These are phyloP conservation scores for Geopemphigus sp. DNA, from an alignment of 1,140 invertebrate genomes.

Conservation along the genomic window DNA sequence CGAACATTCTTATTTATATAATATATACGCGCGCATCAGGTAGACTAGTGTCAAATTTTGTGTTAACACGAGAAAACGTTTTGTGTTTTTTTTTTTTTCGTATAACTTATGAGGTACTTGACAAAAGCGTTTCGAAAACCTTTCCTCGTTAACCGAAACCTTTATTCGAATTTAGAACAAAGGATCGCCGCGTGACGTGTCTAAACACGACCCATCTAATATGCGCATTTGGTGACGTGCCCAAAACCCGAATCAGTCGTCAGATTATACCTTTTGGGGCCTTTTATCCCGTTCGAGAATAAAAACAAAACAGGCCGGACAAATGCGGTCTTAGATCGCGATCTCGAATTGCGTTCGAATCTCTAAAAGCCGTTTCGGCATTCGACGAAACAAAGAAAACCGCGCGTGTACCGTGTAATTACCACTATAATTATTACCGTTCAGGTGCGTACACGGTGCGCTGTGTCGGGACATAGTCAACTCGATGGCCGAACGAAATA, in stretches of 20 bases:
- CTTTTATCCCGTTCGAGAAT: slow-evolving; percentile 26
- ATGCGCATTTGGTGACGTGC: slow-evolving; percentile 37
- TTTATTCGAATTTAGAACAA: slow-evolving; percentile 36
- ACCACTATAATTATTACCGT: too few relatives aligned
- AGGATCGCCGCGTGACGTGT: slow-evolving; percentile 14
- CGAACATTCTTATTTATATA: too few relatives aligned
- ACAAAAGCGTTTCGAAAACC: slow-evolving; percentile 14
- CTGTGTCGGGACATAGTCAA: too few relatives aligned
- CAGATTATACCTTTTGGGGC: slow-evolving; percentile 22
- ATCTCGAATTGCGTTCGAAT: slow-evolving; percentile 19
- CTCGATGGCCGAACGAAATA: too few relatives aligned
- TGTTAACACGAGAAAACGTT: neutral
- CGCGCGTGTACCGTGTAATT: too few relatives aligned
- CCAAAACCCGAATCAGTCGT: slow-evolving; percentile 22
- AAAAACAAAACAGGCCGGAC: neutral
- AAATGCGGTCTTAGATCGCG: neutral
- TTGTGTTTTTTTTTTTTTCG: slow-evolving; percentile 33
- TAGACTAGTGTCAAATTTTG: neutral
- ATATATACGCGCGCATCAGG: neutral
- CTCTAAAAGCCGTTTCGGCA: neutral
- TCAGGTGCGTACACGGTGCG: too few relatives aligned
- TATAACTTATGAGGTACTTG: slow-evolving; percentile 25
- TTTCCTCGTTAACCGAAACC: slow-evolving; percentile 16
- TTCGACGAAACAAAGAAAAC: neutral
- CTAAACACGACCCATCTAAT: slow-evolving; percentile 34